A percentile compares a stretch with the other conserved stretches of the same genome.
Conservation (phyloP, 2,113 vertebrate genomes). For the pig (Sus scrofa) region T2T-Sscrofa CM000819.6:84523001-84523500, state of each 20-base stretch:
- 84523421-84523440: background rate
- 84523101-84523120: too few species aligned
- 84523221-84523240: background rate
- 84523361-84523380: background rate
- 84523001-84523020: too few species aligned
- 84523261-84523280: background rate
- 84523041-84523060: too few species aligned
- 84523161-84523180: background rate
- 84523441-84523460: background rate
- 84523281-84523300: background rate
- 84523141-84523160: background rate
- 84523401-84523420: conserved; percentile 50
- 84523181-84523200: background rate
- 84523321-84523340: conserved; percentile 16
- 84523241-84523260: background rate
- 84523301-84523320: background rate
- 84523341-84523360: background rate
- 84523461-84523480: background rate
- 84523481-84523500: conserved; percentile 18
- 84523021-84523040: too few species aligned
- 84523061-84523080: too few species aligned
- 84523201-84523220: background rate
- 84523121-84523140: background rate
- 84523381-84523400: background rate
- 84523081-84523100: too few species aligned